Conservation (phyloP, 1,140 invertebrate genomes). For the Nephila pilipes region DNA sequence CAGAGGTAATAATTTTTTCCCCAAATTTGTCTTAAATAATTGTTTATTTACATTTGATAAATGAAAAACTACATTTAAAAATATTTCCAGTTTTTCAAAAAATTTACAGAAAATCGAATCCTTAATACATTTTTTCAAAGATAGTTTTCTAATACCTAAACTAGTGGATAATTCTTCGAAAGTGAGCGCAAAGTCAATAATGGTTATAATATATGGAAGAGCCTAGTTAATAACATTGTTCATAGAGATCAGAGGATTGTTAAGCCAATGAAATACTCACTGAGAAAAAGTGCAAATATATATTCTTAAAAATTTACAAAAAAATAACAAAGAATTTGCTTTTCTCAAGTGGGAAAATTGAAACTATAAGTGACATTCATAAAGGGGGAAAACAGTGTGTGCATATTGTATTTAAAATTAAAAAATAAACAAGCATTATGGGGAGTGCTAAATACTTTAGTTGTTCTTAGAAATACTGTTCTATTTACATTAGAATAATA, state of each 20-base stretch:
- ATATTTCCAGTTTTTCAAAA: background rate
- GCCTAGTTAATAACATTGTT: conserved; percentile 20
- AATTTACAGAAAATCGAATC: background rate
- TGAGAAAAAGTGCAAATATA: conserved; percentile 5
- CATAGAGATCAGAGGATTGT: background rate
- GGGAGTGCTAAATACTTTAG: background rate
- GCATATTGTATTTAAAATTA: background rate
- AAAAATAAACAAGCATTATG: background rate
- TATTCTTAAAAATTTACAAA: background rate
- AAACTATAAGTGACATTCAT: background rate
- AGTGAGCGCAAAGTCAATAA: background rate
- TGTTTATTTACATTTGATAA: background rate
- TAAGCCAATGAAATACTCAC: background rate
- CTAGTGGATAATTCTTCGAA: background rate
- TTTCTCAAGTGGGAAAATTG: background rate
- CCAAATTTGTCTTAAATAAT: background rate
- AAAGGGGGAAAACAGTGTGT: background rate
- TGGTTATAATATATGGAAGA: background rate
- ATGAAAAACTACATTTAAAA: background rate
- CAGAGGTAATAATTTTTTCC: background rate
- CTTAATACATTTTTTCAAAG: background rate
- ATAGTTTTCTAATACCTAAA: background rate
- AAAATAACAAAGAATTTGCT: background rate
- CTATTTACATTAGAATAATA: conserved; percentile 6
- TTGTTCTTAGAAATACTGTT: background rate